phyloP scores from a whole-genome alignment of 2,888 invertebrate genomes.

The Apamea epomidion region DNA sequence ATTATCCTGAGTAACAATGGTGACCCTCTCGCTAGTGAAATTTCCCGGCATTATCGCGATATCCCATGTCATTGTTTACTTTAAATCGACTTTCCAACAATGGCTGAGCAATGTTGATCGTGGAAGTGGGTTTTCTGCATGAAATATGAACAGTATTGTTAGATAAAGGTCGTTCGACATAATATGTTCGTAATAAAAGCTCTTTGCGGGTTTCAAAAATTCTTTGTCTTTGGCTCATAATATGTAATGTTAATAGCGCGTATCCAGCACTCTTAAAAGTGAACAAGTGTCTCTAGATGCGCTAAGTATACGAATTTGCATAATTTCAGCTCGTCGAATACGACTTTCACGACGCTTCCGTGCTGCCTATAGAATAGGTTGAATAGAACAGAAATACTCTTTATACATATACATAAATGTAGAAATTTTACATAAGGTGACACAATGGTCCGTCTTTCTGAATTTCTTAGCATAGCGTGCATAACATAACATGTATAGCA shows the following conservation, averaged over 20 bases:
- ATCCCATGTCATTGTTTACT: slow-evolving; percentile 67
- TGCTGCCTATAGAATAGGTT: not conserved
- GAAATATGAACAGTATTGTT: slow-evolving; percentile 50
- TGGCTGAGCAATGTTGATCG: slow-evolving; percentile 45
- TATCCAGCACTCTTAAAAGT: slow-evolving; percentile 44
- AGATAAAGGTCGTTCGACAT: slow-evolving; percentile 27
- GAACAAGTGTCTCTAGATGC: slow-evolving; percentile 31
- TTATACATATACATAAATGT: not conserved
- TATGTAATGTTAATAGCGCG: slow-evolving; percentile 46
- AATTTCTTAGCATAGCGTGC: not conserved
- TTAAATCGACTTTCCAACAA: slow-evolving; percentile 67
- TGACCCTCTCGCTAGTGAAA: slow-evolving; percentile 55
- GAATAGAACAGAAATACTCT: not conserved
- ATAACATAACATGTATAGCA: no score
- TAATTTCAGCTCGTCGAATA: slow-evolving; percentile 16
- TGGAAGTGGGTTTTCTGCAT: slow-evolving; percentile 51
- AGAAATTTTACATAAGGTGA: not conserved
- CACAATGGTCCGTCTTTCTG: not conserved
- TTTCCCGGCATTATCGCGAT: slow-evolving; percentile 65
- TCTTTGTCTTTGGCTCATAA: slow-evolving; percentile 56
- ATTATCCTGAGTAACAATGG: slow-evolving; percentile 62
- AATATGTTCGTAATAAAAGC: slow-evolving; percentile 43
- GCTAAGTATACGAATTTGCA: slow-evolving; percentile 30
- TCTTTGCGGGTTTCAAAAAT: slow-evolving; percentile 24
- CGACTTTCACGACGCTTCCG: not conserved